phyloP scores from a whole-genome alignment of 2,888 invertebrate genomes.

The Drosophila anomelani region DNA sequence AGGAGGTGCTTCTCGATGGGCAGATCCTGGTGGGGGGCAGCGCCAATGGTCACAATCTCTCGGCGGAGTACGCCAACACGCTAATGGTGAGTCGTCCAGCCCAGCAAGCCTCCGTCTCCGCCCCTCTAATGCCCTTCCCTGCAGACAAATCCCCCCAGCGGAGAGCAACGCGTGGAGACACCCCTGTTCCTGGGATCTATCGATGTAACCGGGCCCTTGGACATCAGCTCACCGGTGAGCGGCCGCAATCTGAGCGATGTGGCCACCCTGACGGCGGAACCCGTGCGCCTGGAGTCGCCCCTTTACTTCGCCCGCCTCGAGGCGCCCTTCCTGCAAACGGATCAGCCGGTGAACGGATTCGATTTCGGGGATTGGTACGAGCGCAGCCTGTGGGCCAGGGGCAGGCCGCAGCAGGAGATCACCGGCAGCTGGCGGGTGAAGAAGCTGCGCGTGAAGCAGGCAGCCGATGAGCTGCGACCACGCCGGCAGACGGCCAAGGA shows the following conservation, averaged over 20 bases:
- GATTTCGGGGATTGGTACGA: constrained; percentile 85
- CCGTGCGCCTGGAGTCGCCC: constrained; percentile 74
- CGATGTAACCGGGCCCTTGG: constrained; percentile 79
- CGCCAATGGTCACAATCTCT: constrained; percentile 85
- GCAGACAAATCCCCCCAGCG: constrained; percentile 61
- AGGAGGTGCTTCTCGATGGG: constrained; percentile 81
- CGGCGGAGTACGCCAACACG: constrained; percentile 85
- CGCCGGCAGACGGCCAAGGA: constrained; percentile 49
- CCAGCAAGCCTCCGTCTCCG: no score
- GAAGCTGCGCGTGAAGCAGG: constrained; percentile 58
- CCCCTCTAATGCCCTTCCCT: background rate
- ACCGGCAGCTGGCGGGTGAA: constrained; percentile 85
- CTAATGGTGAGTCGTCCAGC: constrained; percentile 85
- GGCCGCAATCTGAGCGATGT: constrained; percentile 81
- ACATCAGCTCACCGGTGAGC: constrained; percentile 82
- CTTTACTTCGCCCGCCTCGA: constrained; percentile 75
- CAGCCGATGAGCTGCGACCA: constrained; percentile 26
- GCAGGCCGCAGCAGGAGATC: constrained; percentile 83
- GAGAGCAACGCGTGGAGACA: constrained; percentile 83
- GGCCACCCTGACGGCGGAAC: constrained; percentile 81
- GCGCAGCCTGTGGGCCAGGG: constrained; percentile 80
- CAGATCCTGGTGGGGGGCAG: constrained; percentile 69
- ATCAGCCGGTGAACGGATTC: constrained; percentile 82
- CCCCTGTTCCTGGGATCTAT: constrained; percentile 84
- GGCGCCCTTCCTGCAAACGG: constrained; percentile 66